Base-by-base conservation (phyloP, 2,113 vertebrate species). In the Pipra filicauda region DNA sequence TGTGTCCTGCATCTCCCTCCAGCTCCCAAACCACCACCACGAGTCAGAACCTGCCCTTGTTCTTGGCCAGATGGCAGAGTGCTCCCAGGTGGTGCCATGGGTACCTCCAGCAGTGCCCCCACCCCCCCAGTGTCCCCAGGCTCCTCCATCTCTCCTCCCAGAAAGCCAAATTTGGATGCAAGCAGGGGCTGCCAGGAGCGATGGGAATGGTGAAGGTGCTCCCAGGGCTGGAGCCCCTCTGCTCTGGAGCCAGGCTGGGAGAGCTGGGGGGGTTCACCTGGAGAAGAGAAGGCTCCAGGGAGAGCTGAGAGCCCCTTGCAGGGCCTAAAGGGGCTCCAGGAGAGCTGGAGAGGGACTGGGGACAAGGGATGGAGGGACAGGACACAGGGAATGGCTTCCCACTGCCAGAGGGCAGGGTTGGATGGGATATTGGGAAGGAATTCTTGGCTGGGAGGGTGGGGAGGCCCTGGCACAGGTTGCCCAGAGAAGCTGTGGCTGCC, bases 101-200 rank as follows among this genome's bases (percentile, higher is more conserved):
- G 18, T 19, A 44, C 22, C 21, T 59, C 39, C 22, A 8, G 5
- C 2, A 0, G 30, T 27, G 66, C 31, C 30, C 71, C 58, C 48
- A 31, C 22, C 8, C 35, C 17, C 6, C 14, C 6, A 1, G 2
- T 2, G 3, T 9, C 52, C 15, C 15, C 35, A 4, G 4, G 1
- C 19, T 46, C 19, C 51, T 84, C 31, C 26, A 17, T 17, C 65
- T 31, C 28, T 24, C 48, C 69, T 85, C 19, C n/a, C 10, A 26
- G 22, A 30, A 52, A 54, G 3, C 14, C 33, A 35, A 6, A 4
- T 59, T 14, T 7, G 12, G 16, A 12, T 3, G 7, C 51, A 67
- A 84, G 59, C 31, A 39, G 18, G 2, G 8, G 15, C 21, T 81
- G 33, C 9, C 43, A 39, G 74, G 62, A 79, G n/a, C 15, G 9